Percentiles rank a stretch among this genome's conserved stretches.
Evolutionary conservation across 1,140 invertebrate species (phyloP).

Genomic region (Homarus americanus): DNA sequence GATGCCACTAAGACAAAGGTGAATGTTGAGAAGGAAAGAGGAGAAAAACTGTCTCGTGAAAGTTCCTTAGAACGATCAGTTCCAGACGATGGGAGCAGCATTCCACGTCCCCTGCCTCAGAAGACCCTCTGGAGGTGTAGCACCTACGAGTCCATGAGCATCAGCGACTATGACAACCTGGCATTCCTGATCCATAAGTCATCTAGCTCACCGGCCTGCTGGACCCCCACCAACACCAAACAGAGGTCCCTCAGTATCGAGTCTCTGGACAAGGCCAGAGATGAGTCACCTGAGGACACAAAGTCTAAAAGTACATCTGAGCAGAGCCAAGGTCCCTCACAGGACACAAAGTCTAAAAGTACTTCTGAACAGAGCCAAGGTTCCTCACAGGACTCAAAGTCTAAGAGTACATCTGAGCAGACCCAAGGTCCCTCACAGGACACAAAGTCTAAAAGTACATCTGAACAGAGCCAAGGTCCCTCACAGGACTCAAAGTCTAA

Average conservation of each 20-base stretch:
- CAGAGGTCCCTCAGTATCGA: neutral
- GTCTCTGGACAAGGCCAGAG: neutral
- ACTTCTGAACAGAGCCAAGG: neutral
- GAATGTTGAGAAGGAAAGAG: neutral
- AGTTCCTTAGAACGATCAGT: slow-evolving; percentile 8
- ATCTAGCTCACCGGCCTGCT: slow-evolving; percentile 12
- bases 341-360: neutral
- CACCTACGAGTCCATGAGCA: slow-evolving; percentile 46
- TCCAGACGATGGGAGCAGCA: neutral
- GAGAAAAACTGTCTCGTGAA: neutral
- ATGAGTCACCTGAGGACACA: neutral
- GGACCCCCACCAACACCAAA: neutral
- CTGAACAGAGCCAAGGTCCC: neutral
- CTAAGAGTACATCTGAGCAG: neutral
- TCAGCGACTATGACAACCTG: slow-evolving; percentile 51
- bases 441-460: too few species aligned
- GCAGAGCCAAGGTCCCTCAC: neutral
- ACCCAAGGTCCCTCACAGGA: neutral
- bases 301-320: neutral
- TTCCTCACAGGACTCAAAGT: neutral
- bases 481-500: neutral
- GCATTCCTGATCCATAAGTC: slow-evolving; percentile 23
- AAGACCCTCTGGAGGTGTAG: slow-evolving; percentile 43
- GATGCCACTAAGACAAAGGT: neutral
- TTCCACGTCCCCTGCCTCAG: neutral